A percentile compares a stretch with the other conserved stretches of the same genome.
These are phyloP conservation scores for Arrhopalites spinosus DNA, from an alignment of 2,888 invertebrate species.

Conservation along the genomic window DNA sequence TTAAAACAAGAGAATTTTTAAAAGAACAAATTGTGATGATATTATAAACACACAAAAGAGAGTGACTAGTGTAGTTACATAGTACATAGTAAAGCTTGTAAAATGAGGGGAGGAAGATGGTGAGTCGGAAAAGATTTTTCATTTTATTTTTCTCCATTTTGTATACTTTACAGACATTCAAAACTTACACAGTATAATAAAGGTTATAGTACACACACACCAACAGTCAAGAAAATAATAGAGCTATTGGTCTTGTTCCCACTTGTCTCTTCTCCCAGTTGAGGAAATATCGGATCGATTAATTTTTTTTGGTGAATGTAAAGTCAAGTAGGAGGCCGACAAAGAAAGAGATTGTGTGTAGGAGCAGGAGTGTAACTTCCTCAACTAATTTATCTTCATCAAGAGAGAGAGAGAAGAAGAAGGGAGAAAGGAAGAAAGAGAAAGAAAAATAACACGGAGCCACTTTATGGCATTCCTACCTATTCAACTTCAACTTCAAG, in stretches of 20 bases:
- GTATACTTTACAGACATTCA: too few relatives aligned
- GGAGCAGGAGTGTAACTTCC: constrained; percentile 29
- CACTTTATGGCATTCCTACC: constrained; percentile 25
- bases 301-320: constrained; percentile 19
- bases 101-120: too few relatives aligned
- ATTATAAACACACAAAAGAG: too few relatives aligned
- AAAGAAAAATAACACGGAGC: constrained; percentile 33
- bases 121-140: too few relatives aligned
- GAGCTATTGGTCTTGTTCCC: constrained; percentile 9
- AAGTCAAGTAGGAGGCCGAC: constrained; percentile 13
- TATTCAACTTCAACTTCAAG: background rate
- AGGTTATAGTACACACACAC: too few relatives aligned
- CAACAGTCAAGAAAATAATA: too few relatives aligned
- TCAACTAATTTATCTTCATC: constrained; percentile 41
- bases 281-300: constrained; percentile 25
- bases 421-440: background rate
- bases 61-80: too few relatives aligned
- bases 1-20: too few relatives aligned
- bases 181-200: too few relatives aligned
- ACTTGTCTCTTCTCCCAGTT: constrained; percentile 16
- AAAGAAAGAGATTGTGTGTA: constrained; percentile 20
- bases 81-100: too few relatives aligned
- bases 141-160: too few relatives aligned
- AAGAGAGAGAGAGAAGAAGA: background rate
- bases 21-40: too few relatives aligned